Evolutionary conservation across 2,888 invertebrate genomes (phyloP).

Genomic region (Bellardia pandia): DNA sequence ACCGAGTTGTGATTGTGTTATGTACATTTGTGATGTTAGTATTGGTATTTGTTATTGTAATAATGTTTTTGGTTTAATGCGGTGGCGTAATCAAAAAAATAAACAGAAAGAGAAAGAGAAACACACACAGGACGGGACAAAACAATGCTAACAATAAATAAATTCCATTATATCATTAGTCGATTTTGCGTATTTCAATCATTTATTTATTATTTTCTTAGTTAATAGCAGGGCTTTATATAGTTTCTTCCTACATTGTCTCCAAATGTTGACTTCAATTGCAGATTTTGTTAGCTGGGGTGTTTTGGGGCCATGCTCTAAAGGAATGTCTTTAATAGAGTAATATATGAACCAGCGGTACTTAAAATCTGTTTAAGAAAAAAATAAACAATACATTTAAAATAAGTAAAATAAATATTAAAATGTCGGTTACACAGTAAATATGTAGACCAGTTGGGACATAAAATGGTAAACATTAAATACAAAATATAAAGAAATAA

Average conservation of each 20-base stretch:
- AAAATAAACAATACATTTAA: not conserved
- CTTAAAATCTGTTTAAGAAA: conserved; percentile 63
- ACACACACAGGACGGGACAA: not conserved
- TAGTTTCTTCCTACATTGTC: not conserved
- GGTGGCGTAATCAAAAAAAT: not conserved
- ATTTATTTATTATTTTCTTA: conserved; percentile 28
- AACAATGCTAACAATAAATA: not conserved
- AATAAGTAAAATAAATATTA: conserved; percentile 41
- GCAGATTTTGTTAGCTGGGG: not conserved
- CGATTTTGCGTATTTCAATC: conserved; percentile 31
- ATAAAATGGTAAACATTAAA: conserved; percentile 35
- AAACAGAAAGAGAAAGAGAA: too few relatives aligned
- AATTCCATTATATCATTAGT: conserved; percentile 15
- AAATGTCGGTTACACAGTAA: not conserved
- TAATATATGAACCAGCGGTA: conserved; percentile 63
- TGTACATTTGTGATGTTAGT: not conserved
- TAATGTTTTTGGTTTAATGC: not conserved
- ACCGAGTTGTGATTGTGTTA: not conserved
- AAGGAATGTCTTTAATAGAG: conserved; percentile 56
- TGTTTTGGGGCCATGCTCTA: not conserved
- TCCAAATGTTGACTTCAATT: conserved; percentile 2
- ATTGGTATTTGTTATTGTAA: not conserved
- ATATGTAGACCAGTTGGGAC: conserved; percentile 15
- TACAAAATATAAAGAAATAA: conserved; percentile 5
- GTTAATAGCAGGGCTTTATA: not conserved